Conservation (phyloP, 2,888 invertebrate genomes). For the Bursaphelenchus okinawaensis region DNA sequence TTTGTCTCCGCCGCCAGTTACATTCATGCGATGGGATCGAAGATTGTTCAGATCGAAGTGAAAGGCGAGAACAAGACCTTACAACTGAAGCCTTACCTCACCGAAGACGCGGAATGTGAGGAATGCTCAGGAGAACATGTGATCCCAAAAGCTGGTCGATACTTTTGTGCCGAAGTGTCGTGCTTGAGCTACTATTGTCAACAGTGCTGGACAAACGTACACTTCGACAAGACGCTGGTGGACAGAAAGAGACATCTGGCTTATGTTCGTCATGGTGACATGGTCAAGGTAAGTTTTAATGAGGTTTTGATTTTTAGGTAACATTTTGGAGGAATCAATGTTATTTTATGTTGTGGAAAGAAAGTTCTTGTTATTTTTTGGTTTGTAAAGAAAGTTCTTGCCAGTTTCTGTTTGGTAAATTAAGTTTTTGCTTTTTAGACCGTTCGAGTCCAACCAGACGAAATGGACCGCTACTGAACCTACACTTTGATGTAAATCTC, state of each 20-base stretch:
- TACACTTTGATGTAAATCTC: too few relatives aligned
- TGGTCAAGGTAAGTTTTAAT: not conserved
- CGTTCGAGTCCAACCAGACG: too few relatives aligned
- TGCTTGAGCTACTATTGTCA: not conserved
- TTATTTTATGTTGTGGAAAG: too few relatives aligned
- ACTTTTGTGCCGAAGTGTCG: not conserved
- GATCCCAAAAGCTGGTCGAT: not conserved
- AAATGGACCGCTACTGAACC: too few relatives aligned
- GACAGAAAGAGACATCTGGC: not conserved
- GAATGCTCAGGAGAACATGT: not conserved
- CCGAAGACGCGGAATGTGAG: not conserved
- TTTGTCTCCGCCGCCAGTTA: not conserved
- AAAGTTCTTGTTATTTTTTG: too few relatives aligned
- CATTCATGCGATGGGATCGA: not conserved
- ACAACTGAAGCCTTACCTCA: not conserved
- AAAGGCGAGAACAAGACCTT: not conserved
- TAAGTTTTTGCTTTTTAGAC: too few relatives aligned
- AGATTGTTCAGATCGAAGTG: not conserved
- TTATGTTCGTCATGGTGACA: not conserved
- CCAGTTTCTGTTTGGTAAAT: too few relatives aligned
- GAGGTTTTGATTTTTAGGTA: too few relatives aligned
- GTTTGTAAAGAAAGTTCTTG: too few relatives aligned
- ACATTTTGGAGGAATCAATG: too few relatives aligned
- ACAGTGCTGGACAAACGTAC: not conserved
- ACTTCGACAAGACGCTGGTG: not conserved